A percentile compares a stretch with the other conserved stretches of the same genome.
Evolutionary conservation across 1,140 invertebrate species (phyloP).

Genomic region (Teleopsis dalmanni): DNA sequence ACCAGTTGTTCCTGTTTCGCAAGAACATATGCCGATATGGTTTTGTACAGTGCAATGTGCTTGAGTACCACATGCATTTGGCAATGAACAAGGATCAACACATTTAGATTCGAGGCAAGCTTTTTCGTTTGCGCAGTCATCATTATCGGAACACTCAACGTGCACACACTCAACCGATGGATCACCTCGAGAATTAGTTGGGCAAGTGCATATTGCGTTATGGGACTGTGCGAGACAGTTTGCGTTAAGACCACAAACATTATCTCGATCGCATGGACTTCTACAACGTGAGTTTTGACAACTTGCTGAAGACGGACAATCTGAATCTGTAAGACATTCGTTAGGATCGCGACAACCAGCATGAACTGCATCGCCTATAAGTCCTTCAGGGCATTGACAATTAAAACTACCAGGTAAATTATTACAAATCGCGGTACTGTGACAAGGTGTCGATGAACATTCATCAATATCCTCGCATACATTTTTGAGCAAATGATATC

Average conservation of each 20-base stretch:
- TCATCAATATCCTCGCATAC: conserved; percentile 77
- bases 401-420: conserved; percentile 68
- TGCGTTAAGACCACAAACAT: conserved; percentile 67
- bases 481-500: conserved; percentile 59
- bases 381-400: conserved; percentile 67
- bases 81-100: conserved; percentile 67
- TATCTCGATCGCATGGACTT: conserved; percentile 64
- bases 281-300: conserved; percentile 70
- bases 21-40: conserved; percentile 72
- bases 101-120: conserved; percentile 75
- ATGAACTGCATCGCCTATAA: conserved; percentile 66
- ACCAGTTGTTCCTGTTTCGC: conserved; percentile 72
- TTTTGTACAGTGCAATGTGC: conserved; percentile 63
- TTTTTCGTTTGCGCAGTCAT: conserved; percentile 61
- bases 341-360: conserved; percentile 66
- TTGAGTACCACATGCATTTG: conserved; percentile 73
- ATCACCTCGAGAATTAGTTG: conserved; percentile 66
- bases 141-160: conserved; percentile 70
- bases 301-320: conserved; percentile 69
- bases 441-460: conserved; percentile 68
- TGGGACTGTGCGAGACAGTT: conserved; percentile 62
- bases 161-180: conserved; percentile 60
- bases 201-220: conserved; percentile 65
- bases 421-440: conserved; percentile 64
- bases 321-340: conserved; percentile 69